Evolutionary conservation across 2,888 invertebrate species (phyloP), one percentile per base, ranked within the genome.

Genomic region (Oscheius myriophilus): DNA sequence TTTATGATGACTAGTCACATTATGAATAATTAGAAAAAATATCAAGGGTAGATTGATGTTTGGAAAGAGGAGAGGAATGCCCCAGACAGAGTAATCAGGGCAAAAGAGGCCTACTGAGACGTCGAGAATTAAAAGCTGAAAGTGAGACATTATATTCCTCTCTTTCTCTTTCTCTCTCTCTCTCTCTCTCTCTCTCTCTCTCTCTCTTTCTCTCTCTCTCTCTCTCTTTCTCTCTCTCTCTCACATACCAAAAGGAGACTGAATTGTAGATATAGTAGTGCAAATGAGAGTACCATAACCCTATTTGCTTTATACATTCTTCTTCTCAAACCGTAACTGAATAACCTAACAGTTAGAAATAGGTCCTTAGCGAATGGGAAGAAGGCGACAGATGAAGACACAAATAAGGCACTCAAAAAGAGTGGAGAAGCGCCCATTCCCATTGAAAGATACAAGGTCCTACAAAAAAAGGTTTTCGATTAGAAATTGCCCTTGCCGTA

Each of bases 101-200:
- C 78, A 78, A 63, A 71, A 78, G 23, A 78, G 59, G 21, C 78
- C 78, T 18, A 75, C 69, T 1, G 78, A 73, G 26, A 78, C 70
- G 51, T 78, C 78, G 18, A 61, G 21, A 4, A 61, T 49, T 3
- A 33, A 11, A 1, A 61, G 46, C 61, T 61, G 39, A 51, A 51
- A 26, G 18, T 46, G 7, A 41, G 23, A 6, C n/a, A n/a, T n/a
- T n/a, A n/a, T n/a, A n/a, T n/a, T n/a, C n/a, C n/a, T n/a, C n/a
- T n/a, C n/a, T n/a, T n/a, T n/a, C n/a, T n/a, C n/a, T n/a, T n/a
- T n/a, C n/a, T n/a, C n/a, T n/a, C n/a, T n/a, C n/a, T n/a, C n/a
- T n/a, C n/a, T n/a, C n/a, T n/a, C n/a, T n/a, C n/a, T n/a, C n/a
- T n/a, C n/a, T n/a, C n/a, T n/a, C n/a, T n/a, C n/a, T n/a, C n/a